Base-by-base conservation (phyloP, 2,888 invertebrate species). In the Aleiodes alternator region DNA sequence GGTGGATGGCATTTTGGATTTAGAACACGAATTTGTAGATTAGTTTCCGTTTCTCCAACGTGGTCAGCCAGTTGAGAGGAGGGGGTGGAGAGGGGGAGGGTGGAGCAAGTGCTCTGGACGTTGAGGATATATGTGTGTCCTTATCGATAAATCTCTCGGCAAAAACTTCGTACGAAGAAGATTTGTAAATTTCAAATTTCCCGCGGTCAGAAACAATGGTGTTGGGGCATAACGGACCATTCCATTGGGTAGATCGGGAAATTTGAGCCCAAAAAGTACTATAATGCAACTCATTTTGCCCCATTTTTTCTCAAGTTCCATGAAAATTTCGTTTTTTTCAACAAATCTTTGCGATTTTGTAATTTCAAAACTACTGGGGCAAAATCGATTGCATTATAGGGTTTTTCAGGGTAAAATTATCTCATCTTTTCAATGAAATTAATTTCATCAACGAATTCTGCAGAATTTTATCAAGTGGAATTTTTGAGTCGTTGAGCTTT, bases 1-100 rank as follows among this genome's bases (percentile, higher is more conserved):
- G 85, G 86, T 83, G 83, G 85, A 77, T 69, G 75, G 84, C 84
- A 86, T 84, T 84, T 86, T 88, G 88, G 88, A 88, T 89, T 88
- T 88, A 88, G 88, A 88, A 88, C 88, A 85, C 86, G 85, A 88
- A 88, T 89, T 88, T 88, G 84, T 85, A 87, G 88, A 89, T 89
- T 89, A 89, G 88, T 88, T 88, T 87, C 82, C 85, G 81, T 75
- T 77, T 70, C 64, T 77, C 73, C 77, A 80, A 78, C 80, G 83
- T 78, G 84, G 85, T 84, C 80, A 82, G 75, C 76, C 66, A 61
- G 74, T 59, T 59, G 50, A 57, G 74, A 38, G 75, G 9, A 51
- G 57, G 66, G 73, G 61, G 50, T 74, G 9, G 56, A 55, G 66
- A 72, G 61, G 64, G 75, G 69, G 77, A 56, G 66, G 75, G 78